Conservation (phyloP, 2,797 vertebrate genomes). For the Sardinella longiceps region DNA sequence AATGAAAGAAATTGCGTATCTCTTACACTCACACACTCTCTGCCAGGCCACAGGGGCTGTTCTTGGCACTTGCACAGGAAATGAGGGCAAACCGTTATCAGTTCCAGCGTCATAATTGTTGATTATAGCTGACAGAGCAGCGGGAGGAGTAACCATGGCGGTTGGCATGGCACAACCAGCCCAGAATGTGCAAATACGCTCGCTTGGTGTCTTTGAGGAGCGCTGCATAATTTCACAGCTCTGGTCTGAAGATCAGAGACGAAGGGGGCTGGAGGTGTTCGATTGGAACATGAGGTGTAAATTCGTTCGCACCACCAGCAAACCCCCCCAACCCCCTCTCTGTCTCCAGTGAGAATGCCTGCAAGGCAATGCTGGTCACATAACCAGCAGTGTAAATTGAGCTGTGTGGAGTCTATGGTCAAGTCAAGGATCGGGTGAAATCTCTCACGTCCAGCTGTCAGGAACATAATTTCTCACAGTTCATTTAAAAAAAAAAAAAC, state of each 20-base stretch:
- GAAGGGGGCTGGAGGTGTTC: slow-evolving; percentile 52
- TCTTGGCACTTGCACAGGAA: slow-evolving; percentile 66
- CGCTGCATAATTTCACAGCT: slow-evolving; percentile 70
- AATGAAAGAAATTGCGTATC: not conserved
- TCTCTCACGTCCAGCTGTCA: slow-evolving; percentile 38
- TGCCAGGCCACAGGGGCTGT: slow-evolving; percentile 59
- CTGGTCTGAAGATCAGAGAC: slow-evolving; percentile 42
- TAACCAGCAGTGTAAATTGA: slow-evolving; percentile 77
- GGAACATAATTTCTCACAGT: slow-evolving; percentile 30
- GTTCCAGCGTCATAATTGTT: slow-evolving; percentile 50
- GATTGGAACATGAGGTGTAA: slow-evolving; percentile 69
- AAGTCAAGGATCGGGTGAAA: slow-evolving; percentile 68
- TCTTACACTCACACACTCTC: not conserved
- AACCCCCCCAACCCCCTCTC: not conserved
- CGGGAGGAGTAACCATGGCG: slow-evolving; percentile 38
- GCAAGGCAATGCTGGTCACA: slow-evolving; percentile 46
- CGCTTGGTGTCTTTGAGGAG: slow-evolving; percentile 58
- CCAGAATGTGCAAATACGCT: slow-evolving; percentile 63
- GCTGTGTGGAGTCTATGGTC: slow-evolving; percentile 63
- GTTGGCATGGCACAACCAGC: slow-evolving; percentile 57
- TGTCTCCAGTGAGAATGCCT: slow-evolving; percentile 61
- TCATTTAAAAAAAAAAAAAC: not conserved
- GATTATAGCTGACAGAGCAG: slow-evolving; percentile 44
- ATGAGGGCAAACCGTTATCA: slow-evolving; percentile 69
- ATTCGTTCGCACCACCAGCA: slow-evolving; percentile 68